A percentile compares a stretch with the other conserved stretches of the same genome.
Conservation (phyloP, 2,113 vertebrate genomes). For the Rhea americana region DNA sequence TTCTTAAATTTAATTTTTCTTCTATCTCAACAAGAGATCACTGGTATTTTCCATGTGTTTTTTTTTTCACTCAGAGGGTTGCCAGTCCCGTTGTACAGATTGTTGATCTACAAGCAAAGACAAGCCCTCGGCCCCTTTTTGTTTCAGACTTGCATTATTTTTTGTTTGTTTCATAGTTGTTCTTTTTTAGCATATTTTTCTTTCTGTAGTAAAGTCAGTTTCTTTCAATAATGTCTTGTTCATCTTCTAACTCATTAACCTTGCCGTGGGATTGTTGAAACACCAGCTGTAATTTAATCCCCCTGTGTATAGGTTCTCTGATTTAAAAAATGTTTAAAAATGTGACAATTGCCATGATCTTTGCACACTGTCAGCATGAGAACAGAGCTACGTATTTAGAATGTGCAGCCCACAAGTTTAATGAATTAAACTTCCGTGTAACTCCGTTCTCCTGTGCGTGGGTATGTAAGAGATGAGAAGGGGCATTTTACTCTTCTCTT, state of each 20-base stretch:
- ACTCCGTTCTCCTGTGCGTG: conserved; percentile 33
- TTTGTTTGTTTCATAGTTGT: neutral
- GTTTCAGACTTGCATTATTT: neutral
- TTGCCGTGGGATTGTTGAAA: conserved; percentile 53
- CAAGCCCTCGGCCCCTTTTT: neutral
- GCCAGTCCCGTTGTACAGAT: neutral
- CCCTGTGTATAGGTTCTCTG: conserved; percentile 48
- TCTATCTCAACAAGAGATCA: neutral
- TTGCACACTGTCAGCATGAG: conserved; percentile 52
- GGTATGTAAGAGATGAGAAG: conserved; percentile 24
- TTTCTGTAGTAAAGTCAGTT: conserved; percentile 23
- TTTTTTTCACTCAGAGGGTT: neutral
- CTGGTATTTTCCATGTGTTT: neutral
- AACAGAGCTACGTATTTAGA: conserved; percentile 38
- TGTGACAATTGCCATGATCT: conserved; percentile 62
- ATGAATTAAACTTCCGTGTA: conserved; percentile 56
- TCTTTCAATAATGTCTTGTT: conserved; percentile 45
- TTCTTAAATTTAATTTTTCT: neutral
- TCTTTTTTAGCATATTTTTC: neutral
- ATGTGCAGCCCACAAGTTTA: conserved; percentile 31
- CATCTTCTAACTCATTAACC: conserved; percentile 65
- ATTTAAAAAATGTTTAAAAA: conserved; percentile 48
- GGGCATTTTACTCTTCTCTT: conserved; percentile 12
- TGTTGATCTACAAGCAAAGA: neutral
- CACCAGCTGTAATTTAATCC: conserved; percentile 64